These are phyloP conservation scores for Gymnoscopelus braueri DNA, from an alignment of 2,797 vertebrate genomes.

Conservation along the genomic window DNA sequence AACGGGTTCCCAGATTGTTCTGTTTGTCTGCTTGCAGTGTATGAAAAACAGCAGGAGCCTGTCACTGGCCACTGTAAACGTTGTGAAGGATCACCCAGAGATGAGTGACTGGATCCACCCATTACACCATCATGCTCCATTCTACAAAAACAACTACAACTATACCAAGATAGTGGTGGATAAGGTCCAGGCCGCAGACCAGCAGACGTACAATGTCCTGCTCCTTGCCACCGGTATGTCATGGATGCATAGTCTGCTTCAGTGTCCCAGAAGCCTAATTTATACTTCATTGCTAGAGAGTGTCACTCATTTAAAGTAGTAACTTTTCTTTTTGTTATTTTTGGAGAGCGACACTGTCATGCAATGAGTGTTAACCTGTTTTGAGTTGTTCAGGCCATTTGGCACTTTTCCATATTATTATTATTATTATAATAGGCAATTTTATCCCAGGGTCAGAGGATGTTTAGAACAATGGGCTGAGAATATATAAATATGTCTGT, in stretches of 20 bases:
- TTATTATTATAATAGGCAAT: background rate
- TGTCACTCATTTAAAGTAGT: too few species aligned
- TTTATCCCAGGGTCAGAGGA: background rate
- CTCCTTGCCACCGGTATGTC: conserved; percentile 81
- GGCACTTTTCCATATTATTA: background rate
- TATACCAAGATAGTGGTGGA: conserved; percentile 82
- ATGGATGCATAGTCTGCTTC: background rate
- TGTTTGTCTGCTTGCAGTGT: conserved; percentile 69
- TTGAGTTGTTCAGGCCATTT: background rate
- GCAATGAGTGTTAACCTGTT: too few species aligned
- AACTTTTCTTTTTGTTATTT: too few species aligned
- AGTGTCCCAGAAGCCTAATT: too few species aligned
- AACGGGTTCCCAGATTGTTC: too few species aligned
- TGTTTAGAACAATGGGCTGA: conserved; percentile 33
- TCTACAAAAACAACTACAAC: conserved; percentile 76
- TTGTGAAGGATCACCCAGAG: conserved; percentile 78
- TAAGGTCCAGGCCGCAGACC: conserved; percentile 65
- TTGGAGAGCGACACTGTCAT: too few species aligned
- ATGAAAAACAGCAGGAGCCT: conserved; percentile 69
- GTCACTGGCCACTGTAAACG: conserved; percentile 55
- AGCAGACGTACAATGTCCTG: conserved; percentile 65
- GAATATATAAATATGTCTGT: conserved; percentile 24
- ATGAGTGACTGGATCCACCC: conserved; percentile 79
- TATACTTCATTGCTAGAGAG: too few species aligned
- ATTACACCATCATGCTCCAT: conserved; percentile 61